A percentile compares a stretch with the other conserved stretches of the same genome.
Conservation (phyloP, 2,888 invertebrate species). For the Theretra japonica region DNA sequence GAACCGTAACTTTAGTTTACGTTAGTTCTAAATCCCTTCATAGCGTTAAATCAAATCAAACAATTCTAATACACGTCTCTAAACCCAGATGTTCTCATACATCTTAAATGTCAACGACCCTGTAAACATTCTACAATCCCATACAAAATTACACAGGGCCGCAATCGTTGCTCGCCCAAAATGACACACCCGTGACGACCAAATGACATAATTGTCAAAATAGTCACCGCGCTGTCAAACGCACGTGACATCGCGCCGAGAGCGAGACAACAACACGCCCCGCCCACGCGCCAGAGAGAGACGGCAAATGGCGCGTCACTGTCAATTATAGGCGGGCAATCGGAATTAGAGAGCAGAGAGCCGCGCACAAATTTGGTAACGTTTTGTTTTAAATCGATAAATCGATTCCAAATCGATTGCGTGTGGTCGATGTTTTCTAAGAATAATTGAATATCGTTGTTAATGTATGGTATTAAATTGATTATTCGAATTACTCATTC, state of each 20-base stretch:
- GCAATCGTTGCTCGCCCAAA: constrained; percentile 80
- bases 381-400: constrained; percentile 83
- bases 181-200: constrained; percentile 82
- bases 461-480: constrained; percentile 74
- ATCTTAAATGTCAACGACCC: constrained; percentile 74
- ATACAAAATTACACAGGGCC: constrained; percentile 79
- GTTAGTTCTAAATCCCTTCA: neutral
- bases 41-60: neutral
- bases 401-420: constrained; percentile 74
- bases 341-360: constrained; percentile 80
- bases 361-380: constrained; percentile 82
- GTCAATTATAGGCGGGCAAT: constrained; percentile 84
- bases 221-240: constrained; percentile 79
- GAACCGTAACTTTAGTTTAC: neutral
- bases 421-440: constrained; percentile 81
- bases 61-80: constrained; percentile 48
- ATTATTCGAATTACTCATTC: constrained; percentile 74
- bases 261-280: constrained; percentile 53
- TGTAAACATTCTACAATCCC: constrained; percentile 73
- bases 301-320: constrained; percentile 72
- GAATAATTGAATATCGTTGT: constrained; percentile 81
- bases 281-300: constrained; percentile 47
- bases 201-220: constrained; percentile 85
- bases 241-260: constrained; percentile 77
- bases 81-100: constrained; percentile 79